Conservation (phyloP, 2,888 invertebrate species). For the Lepetodrilus schrolli region DNA sequence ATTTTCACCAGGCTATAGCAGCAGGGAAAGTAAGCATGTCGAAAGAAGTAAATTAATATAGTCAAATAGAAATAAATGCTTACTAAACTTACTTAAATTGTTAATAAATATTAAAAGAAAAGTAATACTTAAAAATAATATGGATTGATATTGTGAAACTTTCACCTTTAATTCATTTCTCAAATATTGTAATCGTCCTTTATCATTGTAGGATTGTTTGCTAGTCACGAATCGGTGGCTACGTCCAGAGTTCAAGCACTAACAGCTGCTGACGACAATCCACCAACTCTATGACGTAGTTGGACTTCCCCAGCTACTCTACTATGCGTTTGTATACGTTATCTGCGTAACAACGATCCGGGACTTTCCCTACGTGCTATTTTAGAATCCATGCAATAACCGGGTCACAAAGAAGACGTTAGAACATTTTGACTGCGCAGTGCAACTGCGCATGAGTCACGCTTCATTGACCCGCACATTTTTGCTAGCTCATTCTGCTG, state of each 20-base stretch:
- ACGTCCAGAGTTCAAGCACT: not conserved
- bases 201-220: not conserved
- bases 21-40: too few species aligned
- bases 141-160: too few species aligned
- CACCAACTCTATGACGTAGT: constrained; percentile 1
- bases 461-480: not conserved
- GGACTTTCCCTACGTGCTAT: not conserved
- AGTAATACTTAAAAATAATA: too few species aligned
- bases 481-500: not conserved
- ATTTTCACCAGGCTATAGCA: too few species aligned
- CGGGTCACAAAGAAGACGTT: not conserved
- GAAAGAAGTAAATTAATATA: too few species aligned
- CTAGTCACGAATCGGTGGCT: not conserved
- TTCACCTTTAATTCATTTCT: too few species aligned
- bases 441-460: not conserved
- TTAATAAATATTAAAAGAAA: not conserved
- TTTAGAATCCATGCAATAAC: not conserved
- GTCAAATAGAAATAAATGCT: too few species aligned
- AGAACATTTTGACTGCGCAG: not conserved
- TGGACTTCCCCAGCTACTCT: not conserved
- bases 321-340: not conserved
- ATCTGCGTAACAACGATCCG: too few species aligned
- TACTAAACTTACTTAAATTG: too few species aligned
- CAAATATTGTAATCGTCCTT: not conserved
- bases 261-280: too few species aligned